Conservation (phyloP, 92 coral and sea anemone genomes). For the Bergia sp. region DNA sequence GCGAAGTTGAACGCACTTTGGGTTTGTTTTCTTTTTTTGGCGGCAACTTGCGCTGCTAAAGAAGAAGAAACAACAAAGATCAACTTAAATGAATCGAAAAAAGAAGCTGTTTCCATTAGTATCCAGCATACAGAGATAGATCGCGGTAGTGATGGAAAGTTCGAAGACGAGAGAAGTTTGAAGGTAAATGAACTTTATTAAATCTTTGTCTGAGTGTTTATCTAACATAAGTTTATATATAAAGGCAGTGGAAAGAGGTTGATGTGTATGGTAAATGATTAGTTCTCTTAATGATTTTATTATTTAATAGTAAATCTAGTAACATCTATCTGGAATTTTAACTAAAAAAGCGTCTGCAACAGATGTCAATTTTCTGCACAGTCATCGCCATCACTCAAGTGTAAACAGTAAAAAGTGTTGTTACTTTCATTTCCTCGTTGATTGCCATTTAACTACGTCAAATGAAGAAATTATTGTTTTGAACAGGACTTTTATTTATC, state of each 20-base stretch:
- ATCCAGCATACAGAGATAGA: constrained; percentile 34
- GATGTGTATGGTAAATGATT: too few relatives aligned
- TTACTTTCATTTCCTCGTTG: not conserved
- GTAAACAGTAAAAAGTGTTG: not conserved
- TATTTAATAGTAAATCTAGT: too few relatives aligned
- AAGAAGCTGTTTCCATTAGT: constrained; percentile 14
- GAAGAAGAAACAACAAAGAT: constrained; percentile 1
- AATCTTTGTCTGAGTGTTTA: too few relatives aligned
- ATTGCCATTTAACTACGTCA: not conserved
- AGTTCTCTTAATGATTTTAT: too few relatives aligned
- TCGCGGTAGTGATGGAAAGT: constrained; percentile 27
- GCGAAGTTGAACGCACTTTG: constrained; percentile 20
- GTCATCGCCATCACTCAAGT: not conserved
- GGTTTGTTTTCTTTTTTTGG: constrained; percentile 38
- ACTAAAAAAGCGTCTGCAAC: too few relatives aligned
- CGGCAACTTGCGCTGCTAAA: constrained; percentile 14
- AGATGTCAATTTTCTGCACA: not conserved
- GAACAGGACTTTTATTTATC: too few relatives aligned
- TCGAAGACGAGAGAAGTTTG: constrained; percentile 32
- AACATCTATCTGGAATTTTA: too few relatives aligned
- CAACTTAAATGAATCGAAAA: not conserved
- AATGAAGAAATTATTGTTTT: not conserved
- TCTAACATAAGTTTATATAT: too few relatives aligned
- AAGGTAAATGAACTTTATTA: constrained; percentile 6
- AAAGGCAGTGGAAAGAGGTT: too few relatives aligned